Conservation (phyloP, 2,113 vertebrate species). For the Pygoscelis antarcticus region DNA sequence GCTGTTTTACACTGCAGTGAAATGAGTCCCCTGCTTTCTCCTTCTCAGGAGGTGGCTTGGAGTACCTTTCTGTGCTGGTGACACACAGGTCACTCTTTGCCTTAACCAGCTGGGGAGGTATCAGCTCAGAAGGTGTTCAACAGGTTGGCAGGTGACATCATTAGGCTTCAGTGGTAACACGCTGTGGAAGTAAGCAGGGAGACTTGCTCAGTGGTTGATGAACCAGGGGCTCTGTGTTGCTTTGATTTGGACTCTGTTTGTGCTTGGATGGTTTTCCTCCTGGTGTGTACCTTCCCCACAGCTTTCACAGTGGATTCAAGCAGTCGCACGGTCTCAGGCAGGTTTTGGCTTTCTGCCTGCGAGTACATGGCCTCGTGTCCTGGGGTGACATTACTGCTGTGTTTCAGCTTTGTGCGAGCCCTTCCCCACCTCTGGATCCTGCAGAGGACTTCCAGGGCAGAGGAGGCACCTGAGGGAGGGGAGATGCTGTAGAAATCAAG, state of each 20-base stretch:
- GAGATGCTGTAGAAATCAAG: neutral
- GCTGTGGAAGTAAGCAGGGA: neutral
- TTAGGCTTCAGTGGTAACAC: neutral
- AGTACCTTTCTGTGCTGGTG: neutral
- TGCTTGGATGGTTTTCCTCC: neutral
- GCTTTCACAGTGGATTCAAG: neutral
- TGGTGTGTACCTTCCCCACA: neutral
- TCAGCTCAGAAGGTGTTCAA: neutral
- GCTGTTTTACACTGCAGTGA: neutral
- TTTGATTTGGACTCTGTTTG: neutral
- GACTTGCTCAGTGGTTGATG: neutral
- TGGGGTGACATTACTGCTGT: neutral
- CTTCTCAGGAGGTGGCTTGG: neutral
- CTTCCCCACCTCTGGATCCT: neutral
- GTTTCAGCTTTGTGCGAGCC: neutral
- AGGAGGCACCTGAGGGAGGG: neutral
- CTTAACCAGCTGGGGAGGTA: fast-evolving
- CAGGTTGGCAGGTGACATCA: neutral
- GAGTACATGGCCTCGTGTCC: fast-evolving
- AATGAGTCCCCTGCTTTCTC: neutral
- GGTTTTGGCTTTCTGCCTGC: neutral
- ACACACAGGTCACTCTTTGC: neutral
- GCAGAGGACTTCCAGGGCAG: neutral
- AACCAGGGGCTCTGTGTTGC: neutral
- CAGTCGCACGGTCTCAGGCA: neutral